Evolutionary conservation across 2,113 vertebrate genomes (phyloP).

Genomic region (Probosciger aterrimus): DNA sequence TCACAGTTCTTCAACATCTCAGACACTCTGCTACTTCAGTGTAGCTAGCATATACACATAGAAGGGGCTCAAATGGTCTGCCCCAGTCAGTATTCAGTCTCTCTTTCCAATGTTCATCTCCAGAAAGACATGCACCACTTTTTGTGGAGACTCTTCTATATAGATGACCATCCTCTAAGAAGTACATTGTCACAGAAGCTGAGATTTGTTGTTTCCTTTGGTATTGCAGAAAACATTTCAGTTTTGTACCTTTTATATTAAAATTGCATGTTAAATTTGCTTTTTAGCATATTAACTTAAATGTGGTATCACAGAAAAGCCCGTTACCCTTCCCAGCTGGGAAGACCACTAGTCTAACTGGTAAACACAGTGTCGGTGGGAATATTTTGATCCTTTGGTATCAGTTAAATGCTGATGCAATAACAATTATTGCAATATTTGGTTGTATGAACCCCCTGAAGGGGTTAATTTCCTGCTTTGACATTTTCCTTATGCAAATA

Average conservation of each 20-base stretch:
- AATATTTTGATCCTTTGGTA: not conserved
- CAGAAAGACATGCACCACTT: not conserved
- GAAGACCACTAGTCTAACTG: not conserved
- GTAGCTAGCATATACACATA: not conserved
- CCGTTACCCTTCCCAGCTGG: not conserved
- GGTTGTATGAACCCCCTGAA: not conserved
- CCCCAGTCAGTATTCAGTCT: not conserved
- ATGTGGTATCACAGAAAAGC: not conserved
- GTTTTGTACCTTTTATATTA: not conserved
- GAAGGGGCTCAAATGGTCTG: not conserved
- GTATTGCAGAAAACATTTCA: not conserved
- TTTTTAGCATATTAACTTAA: not conserved
- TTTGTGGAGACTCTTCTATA: not conserved
- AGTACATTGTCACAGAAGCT: not conserved
- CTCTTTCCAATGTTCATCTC: not conserved
- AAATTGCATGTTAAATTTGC: not conserved
- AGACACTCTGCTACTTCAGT: not conserved
- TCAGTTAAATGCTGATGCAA: not conserved
- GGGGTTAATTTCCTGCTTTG: conserved; percentile 35
- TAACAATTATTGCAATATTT: not conserved
- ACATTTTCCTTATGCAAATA: not conserved
- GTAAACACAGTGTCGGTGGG: not conserved
- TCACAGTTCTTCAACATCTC: not conserved
- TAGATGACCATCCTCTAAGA: not conserved
- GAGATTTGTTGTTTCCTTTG: not conserved